phyloP scores from a whole-genome alignment of 2,888 invertebrate species.

The Willowsia nigromaculata region DNA sequence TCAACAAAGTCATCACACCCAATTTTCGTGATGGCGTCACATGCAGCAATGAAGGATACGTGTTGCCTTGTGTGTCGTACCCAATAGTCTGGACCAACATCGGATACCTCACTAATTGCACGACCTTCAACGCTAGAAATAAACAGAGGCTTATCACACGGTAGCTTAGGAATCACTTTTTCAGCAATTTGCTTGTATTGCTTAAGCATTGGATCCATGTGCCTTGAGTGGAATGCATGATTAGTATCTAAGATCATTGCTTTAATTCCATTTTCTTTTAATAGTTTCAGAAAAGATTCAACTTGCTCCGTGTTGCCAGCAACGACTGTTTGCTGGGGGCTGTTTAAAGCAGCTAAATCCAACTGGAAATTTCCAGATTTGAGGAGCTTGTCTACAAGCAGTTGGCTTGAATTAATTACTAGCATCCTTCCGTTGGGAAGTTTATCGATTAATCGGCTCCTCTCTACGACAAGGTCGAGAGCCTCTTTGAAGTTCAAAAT shows the following conservation, averaged over 20 bases:
- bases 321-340: conserved; percentile 66
- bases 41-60: conserved; percentile 33
- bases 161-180: not conserved
- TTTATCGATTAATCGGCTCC: conserved; percentile 63
- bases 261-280: conserved; percentile 17
- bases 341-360: conserved; percentile 70
- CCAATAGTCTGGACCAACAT: conserved; percentile 42
- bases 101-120: too few species aligned
- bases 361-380: conserved; percentile 37
- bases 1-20: too few species aligned
- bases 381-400: conserved; percentile 16
- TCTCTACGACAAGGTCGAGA: conserved; percentile 50
- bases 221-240: conserved; percentile 59
- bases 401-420: conserved; percentile 41
- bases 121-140: not conserved
- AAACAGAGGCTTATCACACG: too few species aligned
- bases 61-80: conserved; percentile 39
- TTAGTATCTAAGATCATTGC: conserved; percentile 39
- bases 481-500: conserved; percentile 61
- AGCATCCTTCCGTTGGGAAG: conserved; percentile 57
- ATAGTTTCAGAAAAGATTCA: not conserved
- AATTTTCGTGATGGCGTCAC: too few species aligned
- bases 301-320: conserved; percentile 60
- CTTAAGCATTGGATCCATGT: conserved; percentile 57
- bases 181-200: conserved; percentile 21